Evolutionary conservation across 2,888 invertebrate genomes (phyloP).

Genomic region (Mimas tiliae): DNA sequence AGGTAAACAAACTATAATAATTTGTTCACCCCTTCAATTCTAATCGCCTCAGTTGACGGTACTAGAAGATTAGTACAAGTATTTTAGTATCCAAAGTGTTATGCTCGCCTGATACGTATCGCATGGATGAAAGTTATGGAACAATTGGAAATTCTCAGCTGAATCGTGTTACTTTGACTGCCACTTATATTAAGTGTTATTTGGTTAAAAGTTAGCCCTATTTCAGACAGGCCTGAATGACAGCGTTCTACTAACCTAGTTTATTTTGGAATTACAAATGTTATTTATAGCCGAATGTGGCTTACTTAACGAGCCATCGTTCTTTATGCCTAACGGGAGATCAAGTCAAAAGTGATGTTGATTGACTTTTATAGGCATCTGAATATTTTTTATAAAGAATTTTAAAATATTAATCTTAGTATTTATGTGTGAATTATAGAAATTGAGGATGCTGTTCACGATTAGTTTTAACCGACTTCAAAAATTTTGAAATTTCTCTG

Average conservation of each 20-base stretch:
- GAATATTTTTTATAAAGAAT: neutral
- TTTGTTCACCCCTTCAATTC: no score
- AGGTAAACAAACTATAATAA: no score
- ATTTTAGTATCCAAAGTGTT: neutral
- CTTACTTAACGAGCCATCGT: no score
- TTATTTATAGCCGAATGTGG: conserved; percentile 4
- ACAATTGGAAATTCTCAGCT: neutral
- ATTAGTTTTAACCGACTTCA: no score
- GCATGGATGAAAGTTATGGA: neutral
- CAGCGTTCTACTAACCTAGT: conserved; percentile 13
- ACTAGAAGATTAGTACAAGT: neutral
- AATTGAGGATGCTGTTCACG: neutral
- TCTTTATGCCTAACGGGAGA: neutral
- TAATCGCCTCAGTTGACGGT: neutral
- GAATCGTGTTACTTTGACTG: neutral
- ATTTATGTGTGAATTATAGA: neutral
- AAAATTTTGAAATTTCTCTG: no score
- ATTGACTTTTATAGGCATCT: conserved; percentile 11
- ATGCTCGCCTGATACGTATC: neutral
- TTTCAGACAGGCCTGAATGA: conserved; percentile 8
- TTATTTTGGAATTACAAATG: neutral
- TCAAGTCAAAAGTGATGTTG: neutral
- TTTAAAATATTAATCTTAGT: neutral
- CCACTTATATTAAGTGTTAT: conserved; percentile 21
- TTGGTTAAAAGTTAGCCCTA: conserved; percentile 21